phyloP scores from a whole-genome alignment of 2,113 vertebrate species.

The Eolophus roseicapilla region DNA sequence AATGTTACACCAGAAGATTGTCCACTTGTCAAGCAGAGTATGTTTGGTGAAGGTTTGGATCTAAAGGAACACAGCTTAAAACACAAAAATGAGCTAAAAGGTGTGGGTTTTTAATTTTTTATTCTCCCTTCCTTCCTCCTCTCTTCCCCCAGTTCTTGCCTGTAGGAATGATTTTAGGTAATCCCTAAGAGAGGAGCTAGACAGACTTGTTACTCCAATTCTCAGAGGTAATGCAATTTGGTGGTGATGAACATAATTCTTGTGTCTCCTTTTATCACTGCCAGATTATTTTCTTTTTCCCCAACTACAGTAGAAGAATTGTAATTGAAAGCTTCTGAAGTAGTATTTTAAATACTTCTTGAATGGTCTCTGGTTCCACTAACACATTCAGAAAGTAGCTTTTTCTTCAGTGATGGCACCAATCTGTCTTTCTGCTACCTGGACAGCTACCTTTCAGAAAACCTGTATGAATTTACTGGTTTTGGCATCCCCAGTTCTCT shows the following conservation, averaged over 20 bases:
- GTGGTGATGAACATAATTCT: not conserved
- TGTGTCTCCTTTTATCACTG: not conserved
- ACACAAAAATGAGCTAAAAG: not conserved
- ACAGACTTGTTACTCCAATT: not conserved
- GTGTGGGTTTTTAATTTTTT: accelerated
- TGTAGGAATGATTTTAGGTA: not conserved
- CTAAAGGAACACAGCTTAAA: not conserved
- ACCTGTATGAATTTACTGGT: not conserved
- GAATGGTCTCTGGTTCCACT: not conserved
- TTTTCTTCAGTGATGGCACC: not conserved
- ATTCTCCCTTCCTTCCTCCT: not conserved
- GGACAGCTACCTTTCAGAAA: not conserved
- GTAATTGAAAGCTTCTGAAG: not conserved
- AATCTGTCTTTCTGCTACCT: not conserved
- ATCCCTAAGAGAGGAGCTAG: not conserved
- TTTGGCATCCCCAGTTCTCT: not conserved
- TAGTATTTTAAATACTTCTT: not conserved
- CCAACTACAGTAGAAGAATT: not conserved
- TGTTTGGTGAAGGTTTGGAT: not conserved
- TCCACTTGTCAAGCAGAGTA: not conserved
- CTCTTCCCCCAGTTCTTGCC: not conserved
- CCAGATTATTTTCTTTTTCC: not conserved
- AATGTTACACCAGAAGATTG: not conserved
- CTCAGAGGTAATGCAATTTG: not conserved
- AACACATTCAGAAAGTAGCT: not conserved